Percentiles rank a stretch among this genome's conserved stretches.
Conservation (phyloP, 2,888 invertebrate genomes). For the Sycophila texana region DNA sequence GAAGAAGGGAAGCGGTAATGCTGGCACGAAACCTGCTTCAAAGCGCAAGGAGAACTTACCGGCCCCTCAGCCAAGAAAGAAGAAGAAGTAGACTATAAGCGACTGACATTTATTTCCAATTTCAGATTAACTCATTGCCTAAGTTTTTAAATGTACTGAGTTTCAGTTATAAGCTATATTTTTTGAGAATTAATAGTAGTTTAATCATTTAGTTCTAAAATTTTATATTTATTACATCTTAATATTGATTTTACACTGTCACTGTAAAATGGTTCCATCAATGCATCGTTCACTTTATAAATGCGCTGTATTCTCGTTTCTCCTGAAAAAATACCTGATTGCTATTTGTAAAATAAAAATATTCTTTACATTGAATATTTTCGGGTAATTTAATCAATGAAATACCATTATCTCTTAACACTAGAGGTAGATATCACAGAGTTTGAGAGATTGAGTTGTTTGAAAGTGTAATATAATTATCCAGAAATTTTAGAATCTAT, state of each 20-base stretch:
- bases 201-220: not conserved
- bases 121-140: constrained; percentile 27
- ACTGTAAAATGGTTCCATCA: no score
- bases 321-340: no score
- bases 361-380: no score
- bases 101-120: constrained; percentile 29
- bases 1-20: constrained; percentile 79
- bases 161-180: constrained; percentile 1
- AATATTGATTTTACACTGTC: not conserved
- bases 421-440: not conserved
- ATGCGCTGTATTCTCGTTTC: no score
- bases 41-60: constrained; percentile 75
- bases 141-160: not conserved
- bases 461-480: not conserved
- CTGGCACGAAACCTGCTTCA: constrained; percentile 71
- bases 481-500: no score
- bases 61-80: constrained; percentile 74
- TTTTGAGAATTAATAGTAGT: not conserved
- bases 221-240: constrained; percentile 9
- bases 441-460: no score
- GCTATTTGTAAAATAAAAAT: not conserved
- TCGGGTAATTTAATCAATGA: not conserved
- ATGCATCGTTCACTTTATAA: no score
- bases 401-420: not conserved
- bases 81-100: constrained; percentile 71